These are phyloP conservation scores for Noctua comes DNA, from an alignment of 2,888 invertebrate species.

Conservation along the genomic window DNA sequence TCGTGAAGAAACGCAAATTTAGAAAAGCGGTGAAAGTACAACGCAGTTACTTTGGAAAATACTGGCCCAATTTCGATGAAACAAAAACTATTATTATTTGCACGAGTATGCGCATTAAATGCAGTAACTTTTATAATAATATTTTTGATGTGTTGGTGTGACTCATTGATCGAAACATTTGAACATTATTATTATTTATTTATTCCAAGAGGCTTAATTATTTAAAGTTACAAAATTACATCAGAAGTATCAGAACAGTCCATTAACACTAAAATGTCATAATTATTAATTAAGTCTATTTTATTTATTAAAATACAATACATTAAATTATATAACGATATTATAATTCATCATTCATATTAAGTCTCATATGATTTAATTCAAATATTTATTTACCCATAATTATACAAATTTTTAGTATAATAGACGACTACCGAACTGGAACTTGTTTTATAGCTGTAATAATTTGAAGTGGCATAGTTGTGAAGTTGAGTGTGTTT, in stretches of 20 bases:
- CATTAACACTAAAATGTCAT: background rate
- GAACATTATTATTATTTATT: background rate
- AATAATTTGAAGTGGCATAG: background rate
- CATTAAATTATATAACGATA: background rate
- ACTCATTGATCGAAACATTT: background rate
- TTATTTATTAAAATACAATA: background rate
- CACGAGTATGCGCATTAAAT: too few species aligned
- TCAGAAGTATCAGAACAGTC: background rate
- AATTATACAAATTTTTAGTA: background rate
- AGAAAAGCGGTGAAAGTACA: too few species aligned
- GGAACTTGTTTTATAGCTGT: background rate
- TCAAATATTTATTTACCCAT: background rate
- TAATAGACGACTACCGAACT: background rate
- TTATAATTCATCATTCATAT: background rate
- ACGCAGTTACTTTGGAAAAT: too few species aligned
- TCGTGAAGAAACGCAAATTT: too few species aligned
- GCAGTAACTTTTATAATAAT: too few species aligned
- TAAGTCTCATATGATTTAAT: background rate
- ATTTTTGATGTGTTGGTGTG: too few species aligned
- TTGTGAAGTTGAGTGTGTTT: slow-evolving; percentile 1
- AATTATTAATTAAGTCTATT: background rate
- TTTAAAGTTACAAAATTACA: background rate
- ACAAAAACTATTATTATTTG: too few species aligned
- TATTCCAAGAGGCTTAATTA: background rate
- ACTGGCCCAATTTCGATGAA: too few species aligned